Evolutionary conservation across 2,888 invertebrate species (phyloP).

Genomic region (Harmothoe impar): DNA sequence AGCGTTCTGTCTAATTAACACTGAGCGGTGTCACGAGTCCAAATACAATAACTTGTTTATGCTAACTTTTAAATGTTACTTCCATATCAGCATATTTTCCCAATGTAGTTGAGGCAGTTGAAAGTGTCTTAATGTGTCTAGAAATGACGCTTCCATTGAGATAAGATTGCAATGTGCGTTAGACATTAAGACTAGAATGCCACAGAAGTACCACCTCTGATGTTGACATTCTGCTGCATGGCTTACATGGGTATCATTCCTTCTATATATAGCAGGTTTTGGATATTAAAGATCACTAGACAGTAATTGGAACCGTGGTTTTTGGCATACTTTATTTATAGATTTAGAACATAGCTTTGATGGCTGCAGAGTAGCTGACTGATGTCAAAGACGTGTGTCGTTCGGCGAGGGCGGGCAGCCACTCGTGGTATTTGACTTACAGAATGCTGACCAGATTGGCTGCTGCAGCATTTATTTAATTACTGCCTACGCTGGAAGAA

Average conservation of each 20-base stretch:
- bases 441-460: neutral
- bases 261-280: neutral
- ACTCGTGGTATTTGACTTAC: neutral
- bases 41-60: too few relatives aligned
- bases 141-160: too few relatives aligned
- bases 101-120: too few relatives aligned
- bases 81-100: too few relatives aligned
- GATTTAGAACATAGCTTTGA: neutral
- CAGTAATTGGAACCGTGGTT: neutral
- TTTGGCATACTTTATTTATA: neutral
- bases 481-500: conserved; percentile 1
- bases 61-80: too few relatives aligned
- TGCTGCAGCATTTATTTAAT: conserved; percentile 2
- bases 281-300: neutral
- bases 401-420: neutral
- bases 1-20: too few relatives aligned
- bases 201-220: neutral
- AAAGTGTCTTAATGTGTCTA: too few relatives aligned
- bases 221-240: neutral
- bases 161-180: neutral
- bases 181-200: neutral
- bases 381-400: neutral
- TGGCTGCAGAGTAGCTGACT: neutral
- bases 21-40: too few relatives aligned
- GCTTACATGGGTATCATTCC: neutral